phyloP scores from a whole-genome alignment of 2,797 vertebrate genomes.

The Tiaroga cobitis region DNA sequence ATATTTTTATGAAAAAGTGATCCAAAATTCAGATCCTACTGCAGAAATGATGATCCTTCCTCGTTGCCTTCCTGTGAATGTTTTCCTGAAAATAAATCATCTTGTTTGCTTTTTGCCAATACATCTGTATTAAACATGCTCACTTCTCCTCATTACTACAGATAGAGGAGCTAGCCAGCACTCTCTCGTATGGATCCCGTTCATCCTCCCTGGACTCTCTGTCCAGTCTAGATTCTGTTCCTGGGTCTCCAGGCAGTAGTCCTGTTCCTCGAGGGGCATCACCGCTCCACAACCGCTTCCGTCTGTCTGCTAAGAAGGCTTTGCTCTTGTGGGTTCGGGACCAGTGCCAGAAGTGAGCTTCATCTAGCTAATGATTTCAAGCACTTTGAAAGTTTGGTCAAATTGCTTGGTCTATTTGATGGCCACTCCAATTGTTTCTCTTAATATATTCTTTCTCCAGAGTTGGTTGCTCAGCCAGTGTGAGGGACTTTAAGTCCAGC shows the following conservation, averaged over 20 bases:
- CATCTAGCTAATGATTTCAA: background rate
- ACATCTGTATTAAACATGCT: background rate
- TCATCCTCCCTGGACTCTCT: slow-evolving; percentile 78
- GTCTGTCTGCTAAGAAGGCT: slow-evolving; percentile 86
- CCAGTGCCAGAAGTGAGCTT: slow-evolving; percentile 80
- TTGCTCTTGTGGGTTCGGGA: slow-evolving; percentile 90
- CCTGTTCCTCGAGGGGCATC: slow-evolving; percentile 66
- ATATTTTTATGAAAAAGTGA: background rate
- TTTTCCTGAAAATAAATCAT: background rate
- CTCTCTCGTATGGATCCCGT: slow-evolving; percentile 78
- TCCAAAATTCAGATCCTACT: background rate
- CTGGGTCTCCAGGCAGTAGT: slow-evolving; percentile 71
- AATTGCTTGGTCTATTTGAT: background rate
- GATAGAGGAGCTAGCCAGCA: slow-evolving; percentile 87
- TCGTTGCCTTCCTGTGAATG: background rate
- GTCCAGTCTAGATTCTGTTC: slow-evolving; percentile 74
- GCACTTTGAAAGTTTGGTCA: background rate
- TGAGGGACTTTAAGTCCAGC: slow-evolving; percentile 90
- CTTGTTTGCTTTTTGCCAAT: background rate
- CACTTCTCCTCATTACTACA: slow-evolving; percentile 57
- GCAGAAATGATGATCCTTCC: background rate
- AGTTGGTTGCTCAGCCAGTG: slow-evolving; percentile 69
- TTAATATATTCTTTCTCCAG: slow-evolving; percentile 53
- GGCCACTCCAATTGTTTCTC: background rate
- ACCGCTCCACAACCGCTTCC: slow-evolving; percentile 79